These are phyloP conservation scores for Orius laevigatus DNA, from an alignment of 1,140 invertebrate genomes.

Conservation along the genomic window DNA sequence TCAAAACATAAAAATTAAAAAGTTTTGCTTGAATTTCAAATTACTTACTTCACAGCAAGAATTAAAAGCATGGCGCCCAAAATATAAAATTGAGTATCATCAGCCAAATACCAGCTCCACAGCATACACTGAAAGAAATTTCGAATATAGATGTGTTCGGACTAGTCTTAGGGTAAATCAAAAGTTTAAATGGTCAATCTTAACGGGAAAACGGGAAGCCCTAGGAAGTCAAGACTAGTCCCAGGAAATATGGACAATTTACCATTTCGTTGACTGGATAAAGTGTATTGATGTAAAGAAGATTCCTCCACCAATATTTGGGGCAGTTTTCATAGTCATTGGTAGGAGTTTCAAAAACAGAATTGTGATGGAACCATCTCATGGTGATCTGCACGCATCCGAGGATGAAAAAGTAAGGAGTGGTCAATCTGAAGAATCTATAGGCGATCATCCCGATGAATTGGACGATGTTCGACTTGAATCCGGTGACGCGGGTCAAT, in stretches of 20 bases:
- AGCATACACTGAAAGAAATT: conserved; percentile 55
- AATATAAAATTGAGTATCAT: conserved; percentile 71
- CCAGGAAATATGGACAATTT: conserved; percentile 21
- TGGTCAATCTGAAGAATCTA: conserved; percentile 60
- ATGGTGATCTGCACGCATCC: conserved; percentile 60
- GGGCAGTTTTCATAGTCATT: conserved; percentile 64
- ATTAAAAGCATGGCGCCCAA: conserved; percentile 62
- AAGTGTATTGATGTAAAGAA: conserved; percentile 67
- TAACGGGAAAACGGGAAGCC: neutral
- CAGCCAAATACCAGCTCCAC: conserved; percentile 79
- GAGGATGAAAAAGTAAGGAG: conserved; percentile 67
- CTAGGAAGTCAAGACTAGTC: too few relatives aligned
- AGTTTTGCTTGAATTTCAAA: neutral
- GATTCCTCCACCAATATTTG: conserved; percentile 72
- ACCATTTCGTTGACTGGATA: conserved; percentile 77
- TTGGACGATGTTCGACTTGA: conserved; percentile 50
- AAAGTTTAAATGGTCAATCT: too few relatives aligned
- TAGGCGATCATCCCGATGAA: conserved; percentile 64
- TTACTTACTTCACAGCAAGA: conserved; percentile 33
- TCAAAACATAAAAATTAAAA: conserved; percentile 13
- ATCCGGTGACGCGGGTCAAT: conserved; percentile 49
- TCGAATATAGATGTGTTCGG: too few relatives aligned
- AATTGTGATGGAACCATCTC: conserved; percentile 66
- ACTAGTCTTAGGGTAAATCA: too few relatives aligned
- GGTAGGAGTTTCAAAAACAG: conserved; percentile 64